These are phyloP conservation scores for Poecilobothrus nobilitatus DNA, from an alignment of 2,888 invertebrate species.

Conservation along the genomic window DNA sequence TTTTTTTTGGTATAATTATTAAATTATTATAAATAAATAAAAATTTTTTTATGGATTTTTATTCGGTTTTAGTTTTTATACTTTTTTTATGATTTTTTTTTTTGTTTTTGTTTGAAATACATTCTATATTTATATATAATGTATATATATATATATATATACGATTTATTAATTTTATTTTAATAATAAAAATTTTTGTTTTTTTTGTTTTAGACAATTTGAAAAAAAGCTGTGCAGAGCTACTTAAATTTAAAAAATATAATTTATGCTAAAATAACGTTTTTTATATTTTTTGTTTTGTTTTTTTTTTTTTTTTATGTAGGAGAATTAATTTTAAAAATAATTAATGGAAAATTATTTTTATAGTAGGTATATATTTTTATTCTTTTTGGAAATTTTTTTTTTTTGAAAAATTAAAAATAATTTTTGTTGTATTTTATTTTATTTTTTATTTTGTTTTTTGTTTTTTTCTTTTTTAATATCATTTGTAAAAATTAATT, in stretches of 20 bases:
- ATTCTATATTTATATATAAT: neutral
- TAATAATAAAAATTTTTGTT: neutral
- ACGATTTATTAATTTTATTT: neutral
- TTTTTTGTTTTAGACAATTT: neutral
- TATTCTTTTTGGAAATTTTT: too few species aligned
- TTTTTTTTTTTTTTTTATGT: constrained; percentile 9
- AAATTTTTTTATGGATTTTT: constrained; percentile 18
- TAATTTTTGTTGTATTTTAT: neutral
- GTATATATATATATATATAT: too few species aligned
- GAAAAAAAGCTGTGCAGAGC: constrained; percentile 20
- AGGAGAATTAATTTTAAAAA: constrained; percentile 2
- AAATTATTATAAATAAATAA: too few species aligned
- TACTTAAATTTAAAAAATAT: constrained; percentile 18
- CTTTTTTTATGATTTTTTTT: constrained; percentile 16
- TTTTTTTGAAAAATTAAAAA: constrained; percentile 2
- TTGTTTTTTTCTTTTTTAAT: neutral
- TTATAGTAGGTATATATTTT: neutral
- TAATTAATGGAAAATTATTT: neutral
- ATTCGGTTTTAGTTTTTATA: constrained; percentile 22
- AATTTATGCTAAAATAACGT: neutral
- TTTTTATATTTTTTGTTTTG: constrained; percentile 12
- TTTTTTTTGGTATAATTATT: too few species aligned
- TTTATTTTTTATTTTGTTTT: too few species aligned
- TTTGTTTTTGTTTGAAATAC: constrained; percentile 15
- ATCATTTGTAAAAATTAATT: too few species aligned